These are phyloP conservation scores for Xyrauchen texanus DNA, from an alignment of 2,113 vertebrate species.

Conservation along the genomic window DNA sequence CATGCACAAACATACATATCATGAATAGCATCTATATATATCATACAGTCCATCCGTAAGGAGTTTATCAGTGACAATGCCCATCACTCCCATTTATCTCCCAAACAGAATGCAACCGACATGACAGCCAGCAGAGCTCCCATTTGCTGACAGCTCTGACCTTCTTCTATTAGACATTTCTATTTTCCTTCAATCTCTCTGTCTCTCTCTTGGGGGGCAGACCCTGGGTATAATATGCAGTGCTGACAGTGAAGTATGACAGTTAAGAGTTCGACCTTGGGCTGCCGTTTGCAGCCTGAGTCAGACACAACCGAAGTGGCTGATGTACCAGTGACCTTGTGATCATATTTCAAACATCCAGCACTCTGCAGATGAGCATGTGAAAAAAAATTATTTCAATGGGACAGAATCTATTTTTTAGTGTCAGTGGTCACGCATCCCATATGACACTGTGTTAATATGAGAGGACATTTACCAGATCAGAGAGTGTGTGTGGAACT, in stretches of 20 bases:
- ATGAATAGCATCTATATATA: constrained; percentile 24
- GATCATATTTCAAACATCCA: constrained; percentile 54
- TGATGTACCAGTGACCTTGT: constrained; percentile 50
- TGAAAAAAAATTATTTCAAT: constrained; percentile 34
- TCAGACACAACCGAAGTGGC: constrained; percentile 31
- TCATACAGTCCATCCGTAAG: constrained; percentile 35
- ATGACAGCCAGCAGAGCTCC: constrained; percentile 54
- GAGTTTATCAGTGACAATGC: constrained; percentile 44
- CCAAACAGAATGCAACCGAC: constrained; percentile 36
- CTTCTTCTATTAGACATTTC: constrained; percentile 55
- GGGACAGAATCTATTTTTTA: constrained; percentile 21
- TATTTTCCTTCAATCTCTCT: constrained; percentile 33
- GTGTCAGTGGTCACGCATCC: constrained; percentile 17
- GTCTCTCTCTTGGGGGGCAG: constrained; percentile 29
- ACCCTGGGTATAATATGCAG: constrained; percentile 45
- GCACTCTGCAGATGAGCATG: constrained; percentile 23
- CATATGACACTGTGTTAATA: constrained; percentile 19
- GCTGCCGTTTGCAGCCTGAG: constrained; percentile 28
- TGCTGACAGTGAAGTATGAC: constrained; percentile 59
- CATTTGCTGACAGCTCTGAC: constrained; percentile 55
- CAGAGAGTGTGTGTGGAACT: constrained; percentile 9
- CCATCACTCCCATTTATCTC: constrained; percentile 49
- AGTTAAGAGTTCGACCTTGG: constrained; percentile 53
- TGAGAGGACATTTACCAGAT: background rate
- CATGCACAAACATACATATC: no score